Conservation (phyloP, 2,113 vertebrate species). For the Campylomormyrus numenius region DNA sequence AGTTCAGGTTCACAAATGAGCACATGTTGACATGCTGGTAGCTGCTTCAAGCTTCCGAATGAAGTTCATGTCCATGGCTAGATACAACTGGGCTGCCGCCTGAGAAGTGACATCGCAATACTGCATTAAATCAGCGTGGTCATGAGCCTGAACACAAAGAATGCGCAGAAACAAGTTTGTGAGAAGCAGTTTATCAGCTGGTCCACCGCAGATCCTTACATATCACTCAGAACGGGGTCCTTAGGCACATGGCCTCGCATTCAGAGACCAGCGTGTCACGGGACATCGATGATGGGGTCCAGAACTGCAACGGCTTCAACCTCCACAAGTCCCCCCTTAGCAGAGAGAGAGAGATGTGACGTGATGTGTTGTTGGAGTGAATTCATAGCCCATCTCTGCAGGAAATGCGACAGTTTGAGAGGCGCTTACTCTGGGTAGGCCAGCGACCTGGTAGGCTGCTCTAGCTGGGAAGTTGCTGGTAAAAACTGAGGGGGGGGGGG, state of each 20-base stretch:
- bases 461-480: slow-evolving; percentile 62
- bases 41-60: neutral
- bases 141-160: neutral
- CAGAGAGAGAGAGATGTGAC: neutral
- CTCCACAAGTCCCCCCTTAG: slow-evolving; percentile 62
- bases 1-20: neutral
- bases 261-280: slow-evolving; percentile 36
- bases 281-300: slow-evolving; percentile 52
- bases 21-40: neutral
- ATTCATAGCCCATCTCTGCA: neutral
- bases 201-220: neutral
- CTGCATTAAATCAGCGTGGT: neutral
- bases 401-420: neutral
- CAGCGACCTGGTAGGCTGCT: slow-evolving; percentile 67
- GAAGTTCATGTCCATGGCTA: neutral
- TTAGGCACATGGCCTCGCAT: neutral
- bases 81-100: neutral
- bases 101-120: neutral
- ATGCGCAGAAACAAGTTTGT: neutral
- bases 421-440: slow-evolving; percentile 62
- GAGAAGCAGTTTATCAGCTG: neutral
- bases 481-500: slow-evolving; percentile 51
- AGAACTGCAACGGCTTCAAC: slow-evolving; percentile 61
- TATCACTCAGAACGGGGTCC: neutral
- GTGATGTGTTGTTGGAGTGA: neutral